phyloP scores from a whole-genome alignment of 2,888 invertebrate species.

The Augochlorella aurata region DNA sequence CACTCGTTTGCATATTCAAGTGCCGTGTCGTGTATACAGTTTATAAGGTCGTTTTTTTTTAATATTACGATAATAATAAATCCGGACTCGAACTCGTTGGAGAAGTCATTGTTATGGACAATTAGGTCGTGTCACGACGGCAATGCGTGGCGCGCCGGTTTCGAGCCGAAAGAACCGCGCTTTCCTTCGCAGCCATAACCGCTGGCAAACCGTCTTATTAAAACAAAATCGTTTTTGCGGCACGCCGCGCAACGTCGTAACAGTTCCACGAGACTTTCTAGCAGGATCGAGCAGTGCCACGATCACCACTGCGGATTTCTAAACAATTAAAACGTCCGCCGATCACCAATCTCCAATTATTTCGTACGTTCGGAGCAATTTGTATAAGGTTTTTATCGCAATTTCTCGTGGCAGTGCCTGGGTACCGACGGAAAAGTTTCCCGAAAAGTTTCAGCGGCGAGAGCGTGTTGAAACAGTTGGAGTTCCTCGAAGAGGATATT shows the following conservation, averaged over 20 bases:
- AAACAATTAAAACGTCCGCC: not conserved
- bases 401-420: too few relatives aligned
- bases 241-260: not conserved
- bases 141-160: not conserved
- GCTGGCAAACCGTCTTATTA: slow-evolving; percentile 9
- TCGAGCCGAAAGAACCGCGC: not conserved
- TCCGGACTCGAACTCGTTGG: not conserved
- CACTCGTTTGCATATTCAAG: not conserved
- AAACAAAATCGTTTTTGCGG: not conserved
- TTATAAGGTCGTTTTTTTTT: slow-evolving; percentile 37
- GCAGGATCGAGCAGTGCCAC: not conserved
- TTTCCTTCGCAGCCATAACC: slow-evolving; percentile 25
- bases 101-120: slow-evolving; percentile 37
- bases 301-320: not conserved
- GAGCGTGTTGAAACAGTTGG: not conserved
- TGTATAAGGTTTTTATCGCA: too few relatives aligned
- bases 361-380: too few relatives aligned
- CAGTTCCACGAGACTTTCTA: slow-evolving; percentile 21
- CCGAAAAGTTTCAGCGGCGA: too few relatives aligned
- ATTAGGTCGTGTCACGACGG: slow-evolving; percentile 37
- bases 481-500: not conserved
- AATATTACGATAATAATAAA: not conserved
- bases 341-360: not conserved
- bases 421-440: too few relatives aligned
- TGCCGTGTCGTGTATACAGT: not conserved